phyloP scores from a whole-genome alignment of 2,888 invertebrate species.

The Drosophila longiperda region DNA sequence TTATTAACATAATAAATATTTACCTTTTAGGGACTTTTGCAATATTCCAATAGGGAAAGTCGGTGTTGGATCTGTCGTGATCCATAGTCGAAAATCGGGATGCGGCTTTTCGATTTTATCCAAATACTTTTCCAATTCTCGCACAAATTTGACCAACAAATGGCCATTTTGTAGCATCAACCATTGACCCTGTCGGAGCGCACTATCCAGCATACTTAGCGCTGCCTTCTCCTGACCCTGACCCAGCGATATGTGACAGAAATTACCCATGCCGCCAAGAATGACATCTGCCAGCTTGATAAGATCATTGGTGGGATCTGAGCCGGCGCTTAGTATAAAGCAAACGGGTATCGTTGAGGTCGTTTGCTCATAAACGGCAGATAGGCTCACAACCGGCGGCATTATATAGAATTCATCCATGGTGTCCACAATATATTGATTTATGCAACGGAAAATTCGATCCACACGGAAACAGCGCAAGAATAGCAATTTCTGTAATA shows the following conservation, averaged over 20 bases:
- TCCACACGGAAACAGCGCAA: constrained; percentile 96
- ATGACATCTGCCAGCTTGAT: constrained; percentile 91
- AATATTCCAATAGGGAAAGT: constrained; percentile 95
- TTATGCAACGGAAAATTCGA: constrained; percentile 93
- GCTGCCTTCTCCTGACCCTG: constrained; percentile 96
- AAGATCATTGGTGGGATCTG: constrained; percentile 95
- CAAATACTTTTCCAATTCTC: constrained; percentile 92
- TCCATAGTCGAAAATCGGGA: constrained; percentile 96
- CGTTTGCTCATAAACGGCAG: constrained; percentile 94
- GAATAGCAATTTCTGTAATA: constrained; percentile 89
- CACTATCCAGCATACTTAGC: constrained; percentile 88
- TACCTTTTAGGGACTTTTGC: constrained; percentile 92
- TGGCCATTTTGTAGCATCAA: constrained; percentile 97
- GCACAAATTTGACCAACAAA: constrained; percentile 91
- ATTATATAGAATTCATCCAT: constrained; percentile 96
- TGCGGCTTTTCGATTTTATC: constrained; percentile 93
- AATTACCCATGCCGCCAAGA: constrained; percentile 90
- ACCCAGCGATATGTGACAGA: constrained; percentile 95
- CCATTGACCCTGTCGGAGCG: constrained; percentile 93
- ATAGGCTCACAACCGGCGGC: constrained; percentile 93
- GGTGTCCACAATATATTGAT: constrained; percentile 91
- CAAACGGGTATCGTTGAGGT: constrained; percentile 93
- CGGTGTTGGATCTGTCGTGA: constrained; percentile 95
- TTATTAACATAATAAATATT: background rate
- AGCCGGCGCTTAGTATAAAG: constrained; percentile 97